Evolutionary conservation across 2,888 invertebrate species (phyloP).

Genomic region (Halocaridina rubra): DNA sequence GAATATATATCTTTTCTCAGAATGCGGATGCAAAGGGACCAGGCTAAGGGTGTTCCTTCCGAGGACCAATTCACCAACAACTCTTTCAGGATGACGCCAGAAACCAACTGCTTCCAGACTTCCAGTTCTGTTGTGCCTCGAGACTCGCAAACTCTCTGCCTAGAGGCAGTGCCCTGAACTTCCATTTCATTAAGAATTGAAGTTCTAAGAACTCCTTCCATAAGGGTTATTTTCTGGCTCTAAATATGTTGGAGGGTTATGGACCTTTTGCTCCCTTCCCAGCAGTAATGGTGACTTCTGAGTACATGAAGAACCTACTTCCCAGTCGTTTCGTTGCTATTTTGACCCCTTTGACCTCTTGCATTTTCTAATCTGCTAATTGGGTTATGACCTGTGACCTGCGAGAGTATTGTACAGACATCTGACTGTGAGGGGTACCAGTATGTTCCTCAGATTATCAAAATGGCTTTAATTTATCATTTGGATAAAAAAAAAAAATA

Average conservation of each 20-base stretch:
- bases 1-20: too few relatives aligned
- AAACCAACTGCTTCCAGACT: constrained; percentile 40
- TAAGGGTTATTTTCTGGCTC: constrained; percentile 6
- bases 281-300: constrained; percentile 50
- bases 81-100: constrained; percentile 41
- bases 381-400: constrained; percentile 58
- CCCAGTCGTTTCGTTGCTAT: constrained; percentile 59
- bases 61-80: constrained; percentile 19
- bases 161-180: not conserved
- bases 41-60: too few relatives aligned
- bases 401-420: constrained; percentile 37
- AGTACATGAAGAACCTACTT: constrained; percentile 57
- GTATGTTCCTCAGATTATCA: too few relatives aligned
- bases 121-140: constrained; percentile 37
- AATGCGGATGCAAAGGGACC: too few relatives aligned
- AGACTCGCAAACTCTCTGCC: not conserved
- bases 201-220: constrained; percentile 1
- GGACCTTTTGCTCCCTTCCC: constrained; percentile 45
- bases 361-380: constrained; percentile 61
- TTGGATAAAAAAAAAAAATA: too few relatives aligned
- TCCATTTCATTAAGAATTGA: too few relatives aligned
- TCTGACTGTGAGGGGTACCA: constrained; percentile 17
- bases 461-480: too few relatives aligned
- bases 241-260: constrained; percentile 34
- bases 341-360: constrained; percentile 56